Evolutionary conservation across 2,113 vertebrate species (phyloP).

Genomic region (Callithrix jacchus): DNA sequence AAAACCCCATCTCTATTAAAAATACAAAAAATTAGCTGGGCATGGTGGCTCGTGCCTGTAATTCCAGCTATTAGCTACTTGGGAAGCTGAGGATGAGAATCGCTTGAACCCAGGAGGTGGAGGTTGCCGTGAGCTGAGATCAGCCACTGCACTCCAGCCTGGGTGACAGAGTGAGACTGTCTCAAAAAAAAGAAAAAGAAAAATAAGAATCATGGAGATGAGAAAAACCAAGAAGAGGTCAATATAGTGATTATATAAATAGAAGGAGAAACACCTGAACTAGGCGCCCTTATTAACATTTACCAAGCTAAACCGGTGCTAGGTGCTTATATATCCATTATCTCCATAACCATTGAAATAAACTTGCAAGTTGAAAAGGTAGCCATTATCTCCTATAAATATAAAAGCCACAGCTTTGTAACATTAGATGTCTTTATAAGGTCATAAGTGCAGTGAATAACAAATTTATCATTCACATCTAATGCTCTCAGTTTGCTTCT

Average conservation of each 20-base stretch:
- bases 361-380: neutral
- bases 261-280: neutral
- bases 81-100: too few relatives aligned
- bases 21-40: too few relatives aligned
- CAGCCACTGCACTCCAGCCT: too few relatives aligned
- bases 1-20: too few relatives aligned
- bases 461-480: neutral
- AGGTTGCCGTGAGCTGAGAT: too few relatives aligned
- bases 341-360: neutral
- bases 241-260: neutral
- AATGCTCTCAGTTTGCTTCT: neutral
- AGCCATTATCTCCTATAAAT: neutral
- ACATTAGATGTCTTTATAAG: neutral
- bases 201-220: neutral
- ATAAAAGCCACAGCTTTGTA: neutral
- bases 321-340: neutral
- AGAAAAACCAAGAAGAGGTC: neutral
- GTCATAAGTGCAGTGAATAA: neutral
- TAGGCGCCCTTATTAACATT: neutral
- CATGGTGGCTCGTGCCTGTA: too few relatives aligned
- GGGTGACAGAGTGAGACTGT: too few relatives aligned
- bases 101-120: too few relatives aligned
- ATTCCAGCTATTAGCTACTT: too few relatives aligned
- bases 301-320: neutral
- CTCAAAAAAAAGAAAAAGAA: too few relatives aligned